A percentile compares a stretch with the other conserved stretches of the same genome.
Evolutionary conservation across 2,113 vertebrate genomes (phyloP).

Genomic region (Panthera leo): DNA sequence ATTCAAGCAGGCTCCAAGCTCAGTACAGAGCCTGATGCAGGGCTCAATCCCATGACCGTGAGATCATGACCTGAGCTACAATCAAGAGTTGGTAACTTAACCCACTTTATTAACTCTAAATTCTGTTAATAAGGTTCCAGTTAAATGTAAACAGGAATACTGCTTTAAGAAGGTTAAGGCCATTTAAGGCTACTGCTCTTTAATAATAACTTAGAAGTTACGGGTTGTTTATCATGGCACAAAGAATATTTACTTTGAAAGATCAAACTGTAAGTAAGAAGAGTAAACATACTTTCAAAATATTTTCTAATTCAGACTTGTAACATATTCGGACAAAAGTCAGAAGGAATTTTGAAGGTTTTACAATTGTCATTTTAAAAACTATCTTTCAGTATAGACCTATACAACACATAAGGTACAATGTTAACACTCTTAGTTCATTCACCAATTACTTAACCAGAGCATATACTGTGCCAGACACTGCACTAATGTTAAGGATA

Average conservation of each 20-base stretch:
- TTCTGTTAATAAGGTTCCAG: slow-evolving; percentile 17
- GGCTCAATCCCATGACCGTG: too few relatives aligned
- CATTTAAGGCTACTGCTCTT: background rate
- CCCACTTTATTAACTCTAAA: background rate
- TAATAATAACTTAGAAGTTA: background rate
- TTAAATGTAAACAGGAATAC: background rate
- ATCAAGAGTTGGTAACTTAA: too few relatives aligned
- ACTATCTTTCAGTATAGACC: background rate
- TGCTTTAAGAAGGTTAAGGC: background rate
- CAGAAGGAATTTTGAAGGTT: background rate
- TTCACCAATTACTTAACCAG: background rate
- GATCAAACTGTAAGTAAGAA: background rate
- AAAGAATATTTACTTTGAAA: slow-evolving; percentile 6
- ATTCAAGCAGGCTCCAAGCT: too few relatives aligned
- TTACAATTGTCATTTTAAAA: slow-evolving; percentile 17
- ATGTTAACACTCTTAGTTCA: background rate
- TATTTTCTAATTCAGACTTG: background rate
- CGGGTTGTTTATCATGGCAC: background rate
- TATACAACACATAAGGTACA: background rate
- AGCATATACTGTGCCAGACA: background rate
- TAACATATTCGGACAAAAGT: background rate
- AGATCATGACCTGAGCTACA: too few relatives aligned
- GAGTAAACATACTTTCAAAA: background rate
- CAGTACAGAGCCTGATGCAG: too few relatives aligned
- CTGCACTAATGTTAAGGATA: background rate